Conservation (phyloP, 1,140 invertebrate genomes). For the Lutraria rhynchaena region DNA sequence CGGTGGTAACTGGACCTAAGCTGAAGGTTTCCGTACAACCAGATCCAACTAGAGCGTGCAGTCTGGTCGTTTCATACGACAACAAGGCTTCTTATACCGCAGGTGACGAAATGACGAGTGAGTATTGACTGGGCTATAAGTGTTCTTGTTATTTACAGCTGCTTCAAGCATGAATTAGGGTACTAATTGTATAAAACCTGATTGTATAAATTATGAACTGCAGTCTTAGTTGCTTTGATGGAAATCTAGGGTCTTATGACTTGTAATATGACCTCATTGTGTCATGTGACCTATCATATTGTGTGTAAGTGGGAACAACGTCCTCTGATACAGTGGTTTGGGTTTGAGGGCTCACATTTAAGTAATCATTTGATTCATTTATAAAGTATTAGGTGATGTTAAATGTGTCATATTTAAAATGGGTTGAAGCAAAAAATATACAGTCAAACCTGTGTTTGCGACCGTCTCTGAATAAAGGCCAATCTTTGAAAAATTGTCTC, state of each 20-base stretch:
- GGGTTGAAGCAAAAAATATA: too few relatives aligned
- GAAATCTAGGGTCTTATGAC: slow-evolving; percentile 11
- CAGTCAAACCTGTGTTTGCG: too few relatives aligned
- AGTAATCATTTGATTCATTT: too few relatives aligned
- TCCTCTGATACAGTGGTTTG: neutral
- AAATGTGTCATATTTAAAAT: too few relatives aligned
- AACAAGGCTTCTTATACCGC: slow-evolving; percentile 70
- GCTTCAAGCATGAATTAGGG: too few relatives aligned
- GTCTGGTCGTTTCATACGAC: slow-evolving; percentile 75
- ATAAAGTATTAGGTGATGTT: too few relatives aligned
- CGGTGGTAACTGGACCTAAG: slow-evolving; percentile 73
- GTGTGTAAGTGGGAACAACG: neutral
- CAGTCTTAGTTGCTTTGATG: slow-evolving; percentile 43
- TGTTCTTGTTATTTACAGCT: too few relatives aligned
- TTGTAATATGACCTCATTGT: neutral
- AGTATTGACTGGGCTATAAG: too few relatives aligned
- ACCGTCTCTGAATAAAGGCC: too few relatives aligned
- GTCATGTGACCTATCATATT: slow-evolving; percentile 4
- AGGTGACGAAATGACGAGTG: slow-evolving; percentile 78
- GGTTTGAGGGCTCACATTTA: too few relatives aligned
- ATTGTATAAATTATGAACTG: slow-evolving; percentile 66
- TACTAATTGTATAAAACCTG: slow-evolving; percentile 73
- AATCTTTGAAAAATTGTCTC: too few relatives aligned
- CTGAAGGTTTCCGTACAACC: slow-evolving; percentile 77
- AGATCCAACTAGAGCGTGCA: slow-evolving; percentile 74